Conservation (phyloP, 2,797 vertebrate species). For the Halcyon leucocephala region DNA sequence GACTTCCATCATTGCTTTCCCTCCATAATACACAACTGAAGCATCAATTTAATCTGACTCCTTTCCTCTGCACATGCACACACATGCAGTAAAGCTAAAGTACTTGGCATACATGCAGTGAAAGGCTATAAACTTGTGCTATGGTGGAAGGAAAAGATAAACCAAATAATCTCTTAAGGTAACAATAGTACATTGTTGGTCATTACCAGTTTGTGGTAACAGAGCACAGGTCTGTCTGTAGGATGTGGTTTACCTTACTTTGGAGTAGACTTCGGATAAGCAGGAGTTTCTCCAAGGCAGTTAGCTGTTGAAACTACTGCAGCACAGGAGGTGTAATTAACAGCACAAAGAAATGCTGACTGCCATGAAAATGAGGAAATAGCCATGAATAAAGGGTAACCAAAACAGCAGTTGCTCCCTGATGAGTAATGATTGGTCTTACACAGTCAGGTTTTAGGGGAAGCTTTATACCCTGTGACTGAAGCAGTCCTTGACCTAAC, state of each 20-base stretch:
- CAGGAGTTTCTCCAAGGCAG: background rate
- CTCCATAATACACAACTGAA: background rate
- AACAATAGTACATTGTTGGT: background rate
- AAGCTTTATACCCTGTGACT: background rate
- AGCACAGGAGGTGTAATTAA: background rate
- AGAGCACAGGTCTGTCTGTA: background rate
- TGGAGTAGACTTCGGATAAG: background rate
- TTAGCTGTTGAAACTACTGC: background rate
- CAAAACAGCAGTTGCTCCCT: background rate
- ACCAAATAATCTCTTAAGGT: background rate
- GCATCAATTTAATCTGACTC: background rate
- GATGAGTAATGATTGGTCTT: background rate
- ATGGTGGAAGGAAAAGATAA: background rate
- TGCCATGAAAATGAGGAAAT: background rate
- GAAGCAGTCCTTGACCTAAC: background rate
- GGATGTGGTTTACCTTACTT: background rate
- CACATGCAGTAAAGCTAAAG: background rate
- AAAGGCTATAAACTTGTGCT: background rate
- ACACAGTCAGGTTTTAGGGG: background rate
- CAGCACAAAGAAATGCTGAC: background rate
- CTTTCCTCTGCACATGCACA: background rate
- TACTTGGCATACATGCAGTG: background rate
- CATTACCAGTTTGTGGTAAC: background rate
- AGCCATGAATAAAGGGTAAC: background rate
- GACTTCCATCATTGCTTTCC: background rate